Conservation (phyloP, 2,888 invertebrate genomes). For the Syrphus vitripennis region DNA sequence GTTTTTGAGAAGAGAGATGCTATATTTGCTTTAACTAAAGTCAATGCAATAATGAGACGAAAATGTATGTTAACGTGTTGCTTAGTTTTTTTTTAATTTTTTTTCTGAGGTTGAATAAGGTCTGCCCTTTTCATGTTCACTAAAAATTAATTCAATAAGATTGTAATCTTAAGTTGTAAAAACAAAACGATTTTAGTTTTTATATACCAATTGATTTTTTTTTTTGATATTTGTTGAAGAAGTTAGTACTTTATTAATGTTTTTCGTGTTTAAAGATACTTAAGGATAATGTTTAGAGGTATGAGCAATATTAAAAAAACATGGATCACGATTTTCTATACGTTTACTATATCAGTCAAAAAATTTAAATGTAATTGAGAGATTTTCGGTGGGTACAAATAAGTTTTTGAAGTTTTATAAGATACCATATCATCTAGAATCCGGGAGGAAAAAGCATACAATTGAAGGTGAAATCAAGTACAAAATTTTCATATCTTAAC, state of each 20-base stretch:
- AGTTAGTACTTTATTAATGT: background rate
- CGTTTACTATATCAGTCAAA: background rate
- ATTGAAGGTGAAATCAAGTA: no score
- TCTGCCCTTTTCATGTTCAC: slow-evolving; percentile 28
- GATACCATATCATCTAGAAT: no score
- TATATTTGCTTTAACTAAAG: slow-evolving; percentile 5
- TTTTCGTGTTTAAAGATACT: background rate
- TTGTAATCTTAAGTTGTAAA: slow-evolving; percentile 32
- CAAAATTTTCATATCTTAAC: no score
- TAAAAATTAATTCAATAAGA: slow-evolving; percentile 59
- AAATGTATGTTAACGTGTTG: slow-evolving; percentile 62
- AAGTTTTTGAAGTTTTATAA: no score
- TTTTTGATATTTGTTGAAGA: background rate
- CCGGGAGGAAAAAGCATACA: no score
- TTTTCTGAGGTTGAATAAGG: slow-evolving; percentile 33
- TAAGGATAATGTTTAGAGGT: background rate
- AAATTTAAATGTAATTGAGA: background rate
- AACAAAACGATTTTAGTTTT: slow-evolving; percentile 11
- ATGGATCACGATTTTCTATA: slow-evolving; percentile 5
- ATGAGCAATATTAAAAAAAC: background rate
- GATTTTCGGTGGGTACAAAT: background rate
- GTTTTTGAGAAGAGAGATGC: background rate
- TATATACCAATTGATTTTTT: background rate
- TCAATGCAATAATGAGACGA: slow-evolving; percentile 55
- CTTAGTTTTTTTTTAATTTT: background rate